Percentiles rank a stretch among this genome's conserved stretches.
Conservation (phyloP, 2,888 invertebrate genomes). For the Adineta ricciae region DNA sequence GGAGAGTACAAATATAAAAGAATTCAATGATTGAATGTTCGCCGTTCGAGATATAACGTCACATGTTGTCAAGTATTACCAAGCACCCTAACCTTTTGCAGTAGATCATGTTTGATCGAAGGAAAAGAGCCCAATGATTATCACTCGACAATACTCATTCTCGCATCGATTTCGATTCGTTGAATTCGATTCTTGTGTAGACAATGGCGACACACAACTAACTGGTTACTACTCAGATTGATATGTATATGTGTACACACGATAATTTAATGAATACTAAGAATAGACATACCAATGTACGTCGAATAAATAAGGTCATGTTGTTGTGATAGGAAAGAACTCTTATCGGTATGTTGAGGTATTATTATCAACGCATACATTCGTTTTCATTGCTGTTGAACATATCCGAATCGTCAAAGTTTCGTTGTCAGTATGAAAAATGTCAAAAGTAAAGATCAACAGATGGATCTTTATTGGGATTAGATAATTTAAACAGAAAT, state of each 20-base stretch:
- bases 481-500: background rate
- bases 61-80: background rate
- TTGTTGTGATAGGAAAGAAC: background rate
- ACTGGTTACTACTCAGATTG: background rate
- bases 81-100: background rate
- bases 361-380: background rate
- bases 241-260: background rate
- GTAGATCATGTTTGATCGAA: background rate
- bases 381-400: too few species aligned
- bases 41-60: background rate
- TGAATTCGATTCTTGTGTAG: background rate
- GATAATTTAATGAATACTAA: background rate
- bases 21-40: too few species aligned
- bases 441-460: background rate
- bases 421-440: too few species aligned
- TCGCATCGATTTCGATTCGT: background rate
- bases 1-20: too few species aligned
- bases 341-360: background rate
- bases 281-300: background rate
- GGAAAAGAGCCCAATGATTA: background rate
- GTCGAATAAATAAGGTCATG: background rate
- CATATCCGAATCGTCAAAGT: too few species aligned
- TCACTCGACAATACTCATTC: background rate
- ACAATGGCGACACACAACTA: background rate
- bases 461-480: background rate